These are phyloP conservation scores for Dendrocopos noguchii DNA, from an alignment of 2,113 vertebrate species.

Conservation along the genomic window DNA sequence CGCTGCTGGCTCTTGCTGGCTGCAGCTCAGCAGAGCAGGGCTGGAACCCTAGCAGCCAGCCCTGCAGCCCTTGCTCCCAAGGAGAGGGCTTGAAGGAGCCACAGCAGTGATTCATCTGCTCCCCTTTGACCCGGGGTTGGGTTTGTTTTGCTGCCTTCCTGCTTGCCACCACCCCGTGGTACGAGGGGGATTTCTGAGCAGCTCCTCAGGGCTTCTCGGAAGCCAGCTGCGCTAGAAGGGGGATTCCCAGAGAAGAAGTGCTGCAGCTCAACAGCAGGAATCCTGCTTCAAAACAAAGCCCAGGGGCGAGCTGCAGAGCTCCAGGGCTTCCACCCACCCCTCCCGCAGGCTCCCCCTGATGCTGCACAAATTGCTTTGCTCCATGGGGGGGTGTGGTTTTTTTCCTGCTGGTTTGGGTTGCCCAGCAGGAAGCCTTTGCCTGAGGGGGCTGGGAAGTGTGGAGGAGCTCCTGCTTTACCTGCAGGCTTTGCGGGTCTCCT, in stretches of 20 bases:
- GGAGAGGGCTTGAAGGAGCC: background rate
- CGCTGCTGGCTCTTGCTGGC: background rate
- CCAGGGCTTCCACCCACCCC: accelerated
- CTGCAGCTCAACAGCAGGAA: background rate
- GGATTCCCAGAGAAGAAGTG: background rate
- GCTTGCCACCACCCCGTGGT: background rate
- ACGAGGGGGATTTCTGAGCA: background rate
- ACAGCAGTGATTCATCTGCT: too few species aligned
- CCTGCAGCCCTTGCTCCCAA: accelerated
- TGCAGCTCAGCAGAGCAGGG: accelerated
- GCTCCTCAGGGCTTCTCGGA: background rate
- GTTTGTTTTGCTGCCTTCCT: too few species aligned
- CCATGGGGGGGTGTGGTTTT: too few species aligned
- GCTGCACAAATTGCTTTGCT: background rate
- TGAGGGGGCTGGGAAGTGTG: accelerated
- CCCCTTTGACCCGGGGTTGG: too few species aligned
- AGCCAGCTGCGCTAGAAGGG: background rate
- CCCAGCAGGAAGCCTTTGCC: background rate
- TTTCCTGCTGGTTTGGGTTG: background rate
- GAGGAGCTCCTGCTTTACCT: background rate
- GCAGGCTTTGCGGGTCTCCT: background rate
- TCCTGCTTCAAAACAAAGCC: background rate
- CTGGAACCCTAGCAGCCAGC: background rate
- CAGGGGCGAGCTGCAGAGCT: background rate
- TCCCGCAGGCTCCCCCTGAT: background rate